These are phyloP conservation scores for Lucilia sericata DNA, from an alignment of 1,140 invertebrate genomes.

Conservation along the genomic window DNA sequence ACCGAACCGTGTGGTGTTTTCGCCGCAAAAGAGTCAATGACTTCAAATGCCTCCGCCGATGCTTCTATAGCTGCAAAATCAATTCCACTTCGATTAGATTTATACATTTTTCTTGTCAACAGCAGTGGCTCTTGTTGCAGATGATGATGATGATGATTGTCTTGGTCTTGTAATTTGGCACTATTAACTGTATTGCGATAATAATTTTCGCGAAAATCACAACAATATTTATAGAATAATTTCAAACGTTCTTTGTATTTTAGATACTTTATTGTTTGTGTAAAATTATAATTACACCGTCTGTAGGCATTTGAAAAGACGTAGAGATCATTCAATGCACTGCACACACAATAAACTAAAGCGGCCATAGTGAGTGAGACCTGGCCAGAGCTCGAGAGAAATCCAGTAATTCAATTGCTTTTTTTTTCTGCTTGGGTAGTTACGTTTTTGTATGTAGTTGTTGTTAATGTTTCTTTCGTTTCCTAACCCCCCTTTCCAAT, in stretches of 20 bases:
- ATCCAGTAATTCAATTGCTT: background rate
- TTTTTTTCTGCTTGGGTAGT: background rate
- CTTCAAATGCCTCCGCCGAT: slow-evolving; percentile 49
- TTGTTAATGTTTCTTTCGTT: background rate
- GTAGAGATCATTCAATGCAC: slow-evolving; percentile 56
- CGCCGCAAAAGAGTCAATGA: slow-evolving; percentile 50
- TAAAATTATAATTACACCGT: slow-evolving; percentile 55
- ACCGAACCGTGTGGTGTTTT: slow-evolving; percentile 27
- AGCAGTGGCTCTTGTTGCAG: no score
- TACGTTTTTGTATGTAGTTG: background rate
- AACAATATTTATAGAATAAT: slow-evolving; percentile 50
- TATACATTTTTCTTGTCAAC: background rate
- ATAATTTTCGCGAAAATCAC: slow-evolving; percentile 25
- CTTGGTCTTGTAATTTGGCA: slow-evolving; percentile 35
- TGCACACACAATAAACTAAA: slow-evolving; percentile 55
- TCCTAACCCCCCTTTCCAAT: background rate
- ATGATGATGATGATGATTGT: background rate
- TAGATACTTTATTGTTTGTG: slow-evolving; percentile 56
- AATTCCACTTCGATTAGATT: slow-evolving; percentile 45
- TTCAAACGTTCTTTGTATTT: slow-evolving; percentile 53
- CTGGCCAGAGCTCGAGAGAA: background rate
- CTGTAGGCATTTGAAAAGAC: slow-evolving; percentile 61
- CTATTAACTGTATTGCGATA: slow-evolving; percentile 22
- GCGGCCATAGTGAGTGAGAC: slow-evolving; percentile 56
- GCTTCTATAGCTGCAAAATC: slow-evolving; percentile 64